phyloP scores from a whole-genome alignment of 2,113 vertebrate species.

The Bothrops jararaca region DNA sequence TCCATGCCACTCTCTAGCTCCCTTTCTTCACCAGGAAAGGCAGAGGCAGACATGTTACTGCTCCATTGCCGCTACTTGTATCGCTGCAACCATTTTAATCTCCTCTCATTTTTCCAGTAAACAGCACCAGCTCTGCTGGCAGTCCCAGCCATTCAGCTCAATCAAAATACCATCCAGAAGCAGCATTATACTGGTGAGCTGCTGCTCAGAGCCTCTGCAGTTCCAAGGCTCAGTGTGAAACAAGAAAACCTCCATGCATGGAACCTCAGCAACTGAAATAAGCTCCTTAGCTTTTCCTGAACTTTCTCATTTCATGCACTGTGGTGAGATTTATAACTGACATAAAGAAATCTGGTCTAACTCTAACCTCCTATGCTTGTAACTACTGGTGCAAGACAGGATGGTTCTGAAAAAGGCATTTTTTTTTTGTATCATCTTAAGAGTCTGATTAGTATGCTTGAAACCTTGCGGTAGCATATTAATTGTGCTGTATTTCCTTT shows the following conservation, averaged over 20 bases:
- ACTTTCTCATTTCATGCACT: neutral
- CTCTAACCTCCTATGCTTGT: neutral
- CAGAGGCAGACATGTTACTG: neutral
- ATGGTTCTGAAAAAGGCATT: neutral
- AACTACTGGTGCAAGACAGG: neutral
- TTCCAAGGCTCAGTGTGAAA: neutral
- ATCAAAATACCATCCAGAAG: neutral
- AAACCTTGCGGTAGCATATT: neutral
- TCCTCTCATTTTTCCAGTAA: neutral
- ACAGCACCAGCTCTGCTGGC: neutral
- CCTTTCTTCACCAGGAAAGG: neutral
- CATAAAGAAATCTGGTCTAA: neutral
- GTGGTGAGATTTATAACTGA: neutral
- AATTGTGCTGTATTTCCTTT: neutral
- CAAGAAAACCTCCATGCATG: neutral
- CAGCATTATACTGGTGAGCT: neutral
- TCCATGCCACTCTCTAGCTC: neutral
- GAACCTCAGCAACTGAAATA: neutral
- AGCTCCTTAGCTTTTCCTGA: neutral
- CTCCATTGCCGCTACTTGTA: neutral
- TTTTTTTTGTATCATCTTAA: neutral
- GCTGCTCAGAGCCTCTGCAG: neutral
- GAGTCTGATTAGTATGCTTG: neutral
- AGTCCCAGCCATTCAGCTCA: neutral
- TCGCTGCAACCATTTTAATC: neutral